A percentile compares a stretch with the other conserved stretches of the same genome.
These are phyloP conservation scores for Temnothorax rugatulus DNA, from an alignment of 2,888 invertebrate species.

Conservation along the genomic window DNA sequence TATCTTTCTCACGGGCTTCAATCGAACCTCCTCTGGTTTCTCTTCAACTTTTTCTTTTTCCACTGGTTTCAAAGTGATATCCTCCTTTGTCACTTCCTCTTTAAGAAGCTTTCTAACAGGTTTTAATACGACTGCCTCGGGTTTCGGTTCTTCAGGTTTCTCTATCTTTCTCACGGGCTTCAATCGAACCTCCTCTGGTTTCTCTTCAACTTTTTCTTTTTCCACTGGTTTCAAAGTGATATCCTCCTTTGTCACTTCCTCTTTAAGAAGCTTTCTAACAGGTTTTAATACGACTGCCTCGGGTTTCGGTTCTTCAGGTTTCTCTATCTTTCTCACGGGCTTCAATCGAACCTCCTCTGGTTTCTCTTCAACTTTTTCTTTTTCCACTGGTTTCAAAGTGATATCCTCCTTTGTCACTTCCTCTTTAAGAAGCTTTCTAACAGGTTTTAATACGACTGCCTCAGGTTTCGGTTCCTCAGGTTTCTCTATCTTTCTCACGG, in stretches of 20 bases:
- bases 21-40: slow-evolving; percentile 67
- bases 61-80: slow-evolving; percentile 77
- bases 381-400: slow-evolving; percentile 69
- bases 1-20: slow-evolving; percentile 62
- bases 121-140: slow-evolving; percentile 78
- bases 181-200: slow-evolving; percentile 60
- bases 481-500: slow-evolving; percentile 58
- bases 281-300: slow-evolving; percentile 73
- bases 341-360: slow-evolving; percentile 63
- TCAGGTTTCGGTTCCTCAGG: slow-evolving; percentile 71
- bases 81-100: slow-evolving; percentile 71
- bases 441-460: slow-evolving; percentile 55
- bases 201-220: slow-evolving; percentile 58
- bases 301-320: slow-evolving; percentile 59
- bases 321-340: slow-evolving; percentile 82
- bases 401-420: slow-evolving; percentile 16
- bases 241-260: too few species aligned
- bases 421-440: neutral
- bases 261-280: slow-evolving; percentile 33
- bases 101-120: slow-evolving; percentile 74
- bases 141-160: slow-evolving; percentile 69
- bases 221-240: slow-evolving; percentile 79
- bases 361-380: slow-evolving; percentile 77
- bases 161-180: slow-evolving; percentile 59
- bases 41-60: slow-evolving; percentile 70